These are phyloP conservation scores for Discoglossus pictus DNA, from an alignment of 2,797 vertebrate species.

Conservation along the genomic window DNA sequence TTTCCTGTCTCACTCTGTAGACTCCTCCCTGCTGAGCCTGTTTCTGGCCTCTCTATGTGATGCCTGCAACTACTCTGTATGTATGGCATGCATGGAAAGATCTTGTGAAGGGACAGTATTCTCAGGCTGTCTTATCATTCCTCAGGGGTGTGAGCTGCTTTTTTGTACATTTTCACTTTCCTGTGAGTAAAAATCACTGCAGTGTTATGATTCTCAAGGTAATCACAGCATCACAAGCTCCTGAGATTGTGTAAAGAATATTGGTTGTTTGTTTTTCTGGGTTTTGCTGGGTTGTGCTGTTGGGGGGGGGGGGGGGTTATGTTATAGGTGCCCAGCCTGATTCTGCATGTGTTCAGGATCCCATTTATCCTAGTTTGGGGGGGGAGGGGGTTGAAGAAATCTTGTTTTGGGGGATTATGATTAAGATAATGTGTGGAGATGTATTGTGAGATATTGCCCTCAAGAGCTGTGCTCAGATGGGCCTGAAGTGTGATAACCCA, in stretches of 20 bases:
- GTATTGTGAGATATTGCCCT: constrained; percentile 33
- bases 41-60: too few relatives aligned
- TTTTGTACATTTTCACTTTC: not conserved
- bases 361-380: constrained; percentile 7
- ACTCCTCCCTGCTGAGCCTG: too few relatives aligned
- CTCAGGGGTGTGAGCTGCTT: not conserved
- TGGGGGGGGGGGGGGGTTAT: not conserved
- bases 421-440: too few relatives aligned
- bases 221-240: not conserved
- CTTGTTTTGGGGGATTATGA: constrained; percentile 22
- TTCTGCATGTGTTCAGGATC: constrained; percentile 29
- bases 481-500: too few relatives aligned
- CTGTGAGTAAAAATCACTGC: not conserved
- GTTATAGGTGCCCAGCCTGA: constrained; percentile 17
- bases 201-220: not conserved
- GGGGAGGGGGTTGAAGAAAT: constrained; percentile 1
- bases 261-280: too few relatives aligned
- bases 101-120: constrained; percentile 26
- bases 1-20: too few relatives aligned
- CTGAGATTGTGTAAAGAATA: constrained; percentile 13
- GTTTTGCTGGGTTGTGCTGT: not conserved
- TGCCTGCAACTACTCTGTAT: not conserved
- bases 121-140: not conserved
- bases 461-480: constrained; percentile 27
- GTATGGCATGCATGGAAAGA: not conserved